phyloP scores from a whole-genome alignment of 1,140 invertebrate genomes.

The Aphelinus certus region DNA sequence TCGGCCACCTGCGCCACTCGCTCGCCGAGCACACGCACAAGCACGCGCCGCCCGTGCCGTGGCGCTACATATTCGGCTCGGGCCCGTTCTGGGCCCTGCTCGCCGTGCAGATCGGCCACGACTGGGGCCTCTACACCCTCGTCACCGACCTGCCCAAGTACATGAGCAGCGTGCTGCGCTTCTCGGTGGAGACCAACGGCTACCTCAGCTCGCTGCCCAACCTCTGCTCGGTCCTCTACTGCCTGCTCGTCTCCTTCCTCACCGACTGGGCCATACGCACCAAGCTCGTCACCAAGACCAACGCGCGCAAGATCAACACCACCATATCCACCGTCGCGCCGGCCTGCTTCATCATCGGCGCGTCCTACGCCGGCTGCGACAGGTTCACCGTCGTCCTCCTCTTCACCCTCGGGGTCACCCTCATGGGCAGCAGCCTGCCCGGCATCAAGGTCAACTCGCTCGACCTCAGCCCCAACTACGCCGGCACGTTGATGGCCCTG shows the following conservation, averaged over 20 bases:
- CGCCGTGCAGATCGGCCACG: constrained; percentile 82
- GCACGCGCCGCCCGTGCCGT: constrained; percentile 73
- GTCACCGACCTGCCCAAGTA: constrained; percentile 93
- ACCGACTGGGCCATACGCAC: constrained; percentile 75
- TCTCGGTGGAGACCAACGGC: constrained; percentile 80
- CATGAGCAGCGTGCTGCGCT: constrained; percentile 87
- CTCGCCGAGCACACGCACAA: constrained; percentile 68
- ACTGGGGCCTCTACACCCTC: constrained; percentile 95
- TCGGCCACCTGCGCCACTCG: constrained; percentile 75
- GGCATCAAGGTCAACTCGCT: constrained; percentile 83
- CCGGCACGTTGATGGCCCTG: constrained; percentile 85
- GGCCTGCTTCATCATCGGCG: constrained; percentile 81
- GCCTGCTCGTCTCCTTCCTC: constrained; percentile 72
- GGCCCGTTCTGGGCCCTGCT: constrained; percentile 79
- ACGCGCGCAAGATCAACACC: constrained; percentile 78
- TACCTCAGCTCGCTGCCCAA: constrained; percentile 77
- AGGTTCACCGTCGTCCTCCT: constrained; percentile 71
- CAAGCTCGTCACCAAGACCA: constrained; percentile 69
- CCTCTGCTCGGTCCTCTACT: constrained; percentile 77
- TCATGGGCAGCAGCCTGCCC: constrained; percentile 70
- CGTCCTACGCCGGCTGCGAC: constrained; percentile 83
- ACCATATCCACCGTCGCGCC: constrained; percentile 77
- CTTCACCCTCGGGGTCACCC: constrained; percentile 77
- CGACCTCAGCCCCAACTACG: constrained; percentile 85
- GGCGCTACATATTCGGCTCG: constrained; percentile 79